phyloP scores from a whole-genome alignment of 2,888 invertebrate genomes.

The Aspidiotus rigidus region DNA sequence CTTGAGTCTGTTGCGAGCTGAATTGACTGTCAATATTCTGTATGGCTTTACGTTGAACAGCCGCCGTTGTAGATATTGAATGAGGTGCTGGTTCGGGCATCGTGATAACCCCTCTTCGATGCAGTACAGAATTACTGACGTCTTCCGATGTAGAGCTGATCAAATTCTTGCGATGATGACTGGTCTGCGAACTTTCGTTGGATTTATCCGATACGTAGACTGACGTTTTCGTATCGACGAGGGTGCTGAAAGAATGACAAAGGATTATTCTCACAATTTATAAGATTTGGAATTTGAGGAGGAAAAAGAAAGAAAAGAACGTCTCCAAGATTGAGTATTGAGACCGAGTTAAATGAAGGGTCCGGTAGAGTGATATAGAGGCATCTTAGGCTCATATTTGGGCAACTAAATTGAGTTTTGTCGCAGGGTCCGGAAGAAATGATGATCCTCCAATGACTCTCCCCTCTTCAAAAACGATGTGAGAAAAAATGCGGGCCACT shows the following conservation, averaged over 20 bases:
- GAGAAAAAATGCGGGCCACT: no score
- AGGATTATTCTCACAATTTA: not conserved
- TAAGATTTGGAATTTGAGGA: no score
- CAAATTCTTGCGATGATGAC: constrained; percentile 63
- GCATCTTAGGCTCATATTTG: no score
- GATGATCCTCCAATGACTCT: no score
- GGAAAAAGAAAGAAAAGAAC: no score
- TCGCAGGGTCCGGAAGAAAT: no score
- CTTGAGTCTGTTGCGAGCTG: constrained; percentile 56
- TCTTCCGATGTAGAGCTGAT: constrained; percentile 62
- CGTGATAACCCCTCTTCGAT: constrained; percentile 61
- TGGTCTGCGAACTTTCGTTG: not conserved
- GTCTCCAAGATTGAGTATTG: no score
- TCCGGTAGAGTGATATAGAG: no score
- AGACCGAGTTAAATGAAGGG: no score
- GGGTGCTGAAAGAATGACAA: not conserved
- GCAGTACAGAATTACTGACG: constrained; percentile 65
- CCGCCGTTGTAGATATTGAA: constrained; percentile 59
- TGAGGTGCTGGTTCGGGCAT: constrained; percentile 57
- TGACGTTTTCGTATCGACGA: constrained; percentile 5
- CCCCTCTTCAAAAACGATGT: no score
- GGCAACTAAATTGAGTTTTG: no score
- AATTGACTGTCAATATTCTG: constrained; percentile 64
- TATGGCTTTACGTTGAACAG: constrained; percentile 65
- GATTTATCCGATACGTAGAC: not conserved